phyloP scores from a whole-genome alignment of 2,888 invertebrate genomes.

The Oligia fasciuncula region DNA sequence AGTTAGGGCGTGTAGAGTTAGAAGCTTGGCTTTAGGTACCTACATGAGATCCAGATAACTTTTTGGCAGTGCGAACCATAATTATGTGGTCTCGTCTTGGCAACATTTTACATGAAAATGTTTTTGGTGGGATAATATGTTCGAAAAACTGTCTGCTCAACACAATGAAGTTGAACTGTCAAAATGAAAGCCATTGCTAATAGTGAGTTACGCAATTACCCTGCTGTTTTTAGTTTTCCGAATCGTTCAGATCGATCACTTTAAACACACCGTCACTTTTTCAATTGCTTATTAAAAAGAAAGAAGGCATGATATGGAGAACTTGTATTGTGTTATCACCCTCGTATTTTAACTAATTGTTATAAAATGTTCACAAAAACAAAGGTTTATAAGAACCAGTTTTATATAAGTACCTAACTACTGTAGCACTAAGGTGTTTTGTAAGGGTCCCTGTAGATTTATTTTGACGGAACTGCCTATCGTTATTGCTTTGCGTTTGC shows the following conservation, averaged over 20 bases:
- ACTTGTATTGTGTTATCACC: conserved; percentile 36
- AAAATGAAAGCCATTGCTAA: too few species aligned
- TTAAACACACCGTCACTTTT: background rate
- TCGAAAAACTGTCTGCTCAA: too few species aligned
- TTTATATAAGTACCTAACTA: conserved; percentile 1
- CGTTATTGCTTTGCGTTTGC: background rate
- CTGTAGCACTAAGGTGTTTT: conserved; percentile 16
- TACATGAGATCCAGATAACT: too few species aligned
- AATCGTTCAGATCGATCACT: background rate
- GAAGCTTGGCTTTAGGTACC: too few species aligned
- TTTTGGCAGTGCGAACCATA: too few species aligned
- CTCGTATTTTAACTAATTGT: conserved; percentile 38
- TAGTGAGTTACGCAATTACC: too few species aligned
- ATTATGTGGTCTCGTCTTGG: too few species aligned
- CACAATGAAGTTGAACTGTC: too few species aligned
- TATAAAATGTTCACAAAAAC: conserved; percentile 31
- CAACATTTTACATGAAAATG: too few species aligned
- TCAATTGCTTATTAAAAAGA: conserved; percentile 2
- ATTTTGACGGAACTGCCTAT: background rate
- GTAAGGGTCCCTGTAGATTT: conserved; percentile 27
- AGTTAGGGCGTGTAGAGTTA: too few species aligned
- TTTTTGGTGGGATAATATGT: too few species aligned
- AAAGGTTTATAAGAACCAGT: conserved; percentile 32
- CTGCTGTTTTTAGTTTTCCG: background rate
- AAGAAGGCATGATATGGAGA: conserved; percentile 21